A percentile compares a stretch with the other conserved stretches of the same genome.
Conservation (phyloP, 2,888 invertebrate genomes). For the Polyommatus iphigenia region DNA sequence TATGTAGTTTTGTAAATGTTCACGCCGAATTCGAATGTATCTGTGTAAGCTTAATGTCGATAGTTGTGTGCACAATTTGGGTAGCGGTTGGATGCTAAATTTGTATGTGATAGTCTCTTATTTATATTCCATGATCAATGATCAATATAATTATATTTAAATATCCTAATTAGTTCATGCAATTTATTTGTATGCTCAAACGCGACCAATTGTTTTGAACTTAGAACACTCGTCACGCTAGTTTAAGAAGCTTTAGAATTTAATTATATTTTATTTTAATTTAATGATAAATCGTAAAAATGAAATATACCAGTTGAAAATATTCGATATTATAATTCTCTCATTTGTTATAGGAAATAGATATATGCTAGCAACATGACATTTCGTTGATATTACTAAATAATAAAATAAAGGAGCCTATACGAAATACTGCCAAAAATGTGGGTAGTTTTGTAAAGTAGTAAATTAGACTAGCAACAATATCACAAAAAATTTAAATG, state of each 20-base stretch:
- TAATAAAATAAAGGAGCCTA: neutral
- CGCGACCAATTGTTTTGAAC: neutral
- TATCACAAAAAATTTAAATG: neutral
- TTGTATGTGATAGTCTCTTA: conserved; percentile 13
- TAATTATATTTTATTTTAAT: conserved; percentile 5
- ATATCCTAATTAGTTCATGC: neutral
- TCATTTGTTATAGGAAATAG: neutral
- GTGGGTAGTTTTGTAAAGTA: conserved; percentile 4
- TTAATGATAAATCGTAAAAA: neutral
- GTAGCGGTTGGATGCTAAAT: conserved; percentile 17
- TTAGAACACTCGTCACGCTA: neutral
- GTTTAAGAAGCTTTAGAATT: neutral
- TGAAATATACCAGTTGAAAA: neutral
- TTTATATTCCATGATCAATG: neutral
- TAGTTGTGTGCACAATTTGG: conserved; percentile 12
- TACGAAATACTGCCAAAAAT: neutral
- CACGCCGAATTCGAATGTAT: conserved; percentile 4
- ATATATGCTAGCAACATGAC: neutral
- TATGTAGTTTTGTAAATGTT: conserved; percentile 24
- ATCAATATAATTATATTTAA: neutral
- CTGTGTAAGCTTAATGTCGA: conserved; percentile 16
- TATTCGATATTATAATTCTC: neutral
- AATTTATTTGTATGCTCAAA: neutral
- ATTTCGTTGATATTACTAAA: neutral
- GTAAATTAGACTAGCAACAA: neutral